Base-by-base conservation (phyloP, 2,113 vertebrate genomes). In the Chlorodrepanis virens region DNA sequence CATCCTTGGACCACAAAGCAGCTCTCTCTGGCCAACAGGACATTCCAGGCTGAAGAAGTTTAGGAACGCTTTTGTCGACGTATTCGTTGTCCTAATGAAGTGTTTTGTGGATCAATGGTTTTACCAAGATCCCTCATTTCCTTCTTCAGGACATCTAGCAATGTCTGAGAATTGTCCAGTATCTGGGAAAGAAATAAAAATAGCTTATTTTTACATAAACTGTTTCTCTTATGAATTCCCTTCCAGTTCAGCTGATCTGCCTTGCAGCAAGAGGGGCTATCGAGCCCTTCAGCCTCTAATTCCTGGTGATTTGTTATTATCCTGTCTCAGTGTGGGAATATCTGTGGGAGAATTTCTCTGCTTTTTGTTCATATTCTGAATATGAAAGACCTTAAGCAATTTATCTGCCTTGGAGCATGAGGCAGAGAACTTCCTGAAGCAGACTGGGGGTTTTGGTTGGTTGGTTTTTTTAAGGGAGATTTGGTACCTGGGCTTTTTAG, bases 151-250 rank as follows among this genome's bases (percentile, higher is more conserved):
- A 98, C 98, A 25, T 97, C 98, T 16, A 99, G 98, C 59, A 99
- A 93, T 11, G 98, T 98, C 98, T 99, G 99, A 14, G 99, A 99
- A 94, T 98, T 99, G 96, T 99, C 99, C 97, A 99, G 94, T 93
- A 99, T 99, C 99, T 99, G 91, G 14, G 74, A 42, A 85, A 87
- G n/a, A 84, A 93, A 95, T 60, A 93, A 89, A 95, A 85, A 59
- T 40, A 94, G 90, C 64, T 92, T 94, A 86, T 68, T 92, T 95
- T 89, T 85, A 81, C 47, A 90, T 28, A 54, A 59, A 75, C 52
- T 52, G 67, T 61, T 88, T 90, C 45, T 94, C 52, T 88, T 31
- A 39, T 3, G 42, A 86, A 45, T 85, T 77, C 59, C 59, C 37
- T 83, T 65, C 1, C 2, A 54, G 56, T 63, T 64, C 84, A 68